Conservation (phyloP, 2,113 vertebrate species). For the Scytalopus superciliaris region DNA sequence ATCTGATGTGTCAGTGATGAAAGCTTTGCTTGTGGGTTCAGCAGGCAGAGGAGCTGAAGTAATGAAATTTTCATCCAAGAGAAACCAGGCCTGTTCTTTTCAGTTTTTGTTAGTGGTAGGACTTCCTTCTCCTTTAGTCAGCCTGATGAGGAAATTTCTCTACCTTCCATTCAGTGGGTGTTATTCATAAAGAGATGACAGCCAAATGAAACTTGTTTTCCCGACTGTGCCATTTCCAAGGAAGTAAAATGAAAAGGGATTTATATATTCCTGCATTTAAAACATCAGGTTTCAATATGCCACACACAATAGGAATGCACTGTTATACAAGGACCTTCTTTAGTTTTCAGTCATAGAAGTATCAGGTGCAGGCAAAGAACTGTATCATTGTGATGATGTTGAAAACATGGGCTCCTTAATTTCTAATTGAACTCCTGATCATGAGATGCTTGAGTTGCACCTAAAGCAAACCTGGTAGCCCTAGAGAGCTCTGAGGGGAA, state of each 20-base stretch:
- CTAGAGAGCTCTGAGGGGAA: background rate
- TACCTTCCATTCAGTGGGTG: background rate
- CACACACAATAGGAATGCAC: background rate
- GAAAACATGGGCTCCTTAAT: background rate
- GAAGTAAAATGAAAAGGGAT: background rate
- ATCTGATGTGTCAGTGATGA: constrained; percentile 42
- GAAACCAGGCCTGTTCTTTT: constrained; percentile 22
- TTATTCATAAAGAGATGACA: background rate
- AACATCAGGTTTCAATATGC: background rate
- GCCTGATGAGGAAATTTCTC: background rate
- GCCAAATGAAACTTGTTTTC: background rate
- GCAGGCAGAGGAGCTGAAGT: constrained; percentile 59
- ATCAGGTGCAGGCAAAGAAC: background rate
- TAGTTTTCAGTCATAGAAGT: background rate
- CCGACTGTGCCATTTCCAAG: background rate
- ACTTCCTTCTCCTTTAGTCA: background rate
- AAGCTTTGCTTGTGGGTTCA: constrained; percentile 30
- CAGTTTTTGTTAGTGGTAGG: background rate
- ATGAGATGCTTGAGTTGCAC: background rate
- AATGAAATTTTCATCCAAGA: constrained; percentile 41
- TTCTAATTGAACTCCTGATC: background rate
- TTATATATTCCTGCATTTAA: background rate
- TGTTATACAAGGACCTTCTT: background rate
- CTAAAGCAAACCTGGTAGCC: background rate
- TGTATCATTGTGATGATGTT: background rate